Conservation (phyloP, 2,797 vertebrate species). For the Huso huso region DNA sequence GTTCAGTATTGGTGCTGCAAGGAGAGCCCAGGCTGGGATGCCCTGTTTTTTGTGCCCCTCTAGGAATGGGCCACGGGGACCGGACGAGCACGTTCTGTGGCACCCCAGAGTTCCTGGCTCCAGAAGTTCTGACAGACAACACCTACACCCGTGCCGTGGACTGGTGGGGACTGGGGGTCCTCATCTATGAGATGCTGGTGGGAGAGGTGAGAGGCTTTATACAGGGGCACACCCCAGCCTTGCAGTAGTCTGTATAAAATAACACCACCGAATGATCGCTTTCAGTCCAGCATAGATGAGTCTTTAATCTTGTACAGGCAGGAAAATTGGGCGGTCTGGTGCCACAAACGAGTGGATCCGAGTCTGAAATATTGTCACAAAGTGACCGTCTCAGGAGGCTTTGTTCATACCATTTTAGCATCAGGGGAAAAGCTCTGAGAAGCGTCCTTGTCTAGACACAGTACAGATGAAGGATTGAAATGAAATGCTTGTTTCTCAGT, state of each 20-base stretch:
- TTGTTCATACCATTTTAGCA: neutral
- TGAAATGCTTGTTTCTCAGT: conserved; percentile 46
- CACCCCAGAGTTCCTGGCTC: conserved; percentile 91
- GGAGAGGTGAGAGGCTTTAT: conserved; percentile 73
- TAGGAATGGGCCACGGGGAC: conserved; percentile 86
- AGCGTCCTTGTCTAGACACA: neutral
- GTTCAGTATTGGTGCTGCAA: neutral
- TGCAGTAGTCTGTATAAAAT: no score
- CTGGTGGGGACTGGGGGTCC: conserved; percentile 94
- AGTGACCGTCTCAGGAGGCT: no score
- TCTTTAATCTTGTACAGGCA: neutral
- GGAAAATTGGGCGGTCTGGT: no score
- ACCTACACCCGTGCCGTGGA: conserved; percentile 87
- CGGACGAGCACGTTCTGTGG: conserved; percentile 89
- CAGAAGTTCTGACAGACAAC: conserved; percentile 84
- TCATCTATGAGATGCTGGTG: conserved; percentile 91
- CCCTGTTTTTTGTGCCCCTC: neutral
- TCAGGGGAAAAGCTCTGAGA: no score
- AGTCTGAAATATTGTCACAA: no score
- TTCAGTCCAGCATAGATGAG: no score
- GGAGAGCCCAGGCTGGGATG: neutral
- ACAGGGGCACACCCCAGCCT: neutral
- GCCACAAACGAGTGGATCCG: no score
- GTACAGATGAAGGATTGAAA: no score
- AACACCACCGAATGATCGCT: no score